These are phyloP conservation scores for Synergus umbraculus DNA, from an alignment of 2,888 invertebrate species.

Conservation along the genomic window DNA sequence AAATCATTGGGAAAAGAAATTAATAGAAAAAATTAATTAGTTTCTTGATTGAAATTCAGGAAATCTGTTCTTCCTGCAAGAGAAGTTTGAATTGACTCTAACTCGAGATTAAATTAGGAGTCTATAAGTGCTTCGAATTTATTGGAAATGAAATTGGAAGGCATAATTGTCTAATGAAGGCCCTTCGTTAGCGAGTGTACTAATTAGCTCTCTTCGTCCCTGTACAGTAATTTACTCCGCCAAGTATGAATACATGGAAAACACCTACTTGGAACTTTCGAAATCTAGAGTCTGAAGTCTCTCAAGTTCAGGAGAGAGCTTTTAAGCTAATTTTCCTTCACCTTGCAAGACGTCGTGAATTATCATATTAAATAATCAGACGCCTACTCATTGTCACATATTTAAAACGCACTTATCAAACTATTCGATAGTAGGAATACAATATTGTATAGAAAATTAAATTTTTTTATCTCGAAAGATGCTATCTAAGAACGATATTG, in stretches of 20 bases:
- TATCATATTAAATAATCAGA: not conserved
- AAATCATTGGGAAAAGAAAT: not conserved
- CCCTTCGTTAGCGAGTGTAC: constrained; percentile 21
- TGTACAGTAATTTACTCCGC: not conserved
- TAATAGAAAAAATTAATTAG: not conserved
- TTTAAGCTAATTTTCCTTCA: constrained; percentile 8
- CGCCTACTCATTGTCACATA: not conserved
- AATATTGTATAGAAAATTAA: not conserved
- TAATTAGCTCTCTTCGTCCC: constrained; percentile 27
- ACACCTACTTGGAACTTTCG: constrained; percentile 29
- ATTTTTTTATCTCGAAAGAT: not conserved
- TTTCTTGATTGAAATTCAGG: not conserved
- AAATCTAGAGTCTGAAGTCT: not conserved
- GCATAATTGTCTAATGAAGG: constrained; percentile 38
- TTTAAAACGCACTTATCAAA: constrained; percentile 8
- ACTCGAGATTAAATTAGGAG: constrained; percentile 25
- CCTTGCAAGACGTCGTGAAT: not conserved
- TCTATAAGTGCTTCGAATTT: constrained; percentile 22
- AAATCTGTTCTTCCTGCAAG: not conserved
- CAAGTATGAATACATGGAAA: constrained; percentile 26
- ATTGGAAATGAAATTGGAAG: constrained; percentile 32
- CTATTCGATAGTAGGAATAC: not conserved
- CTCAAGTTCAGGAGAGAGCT: not conserved
- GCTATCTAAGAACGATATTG: not conserved
- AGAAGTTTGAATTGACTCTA: constrained; percentile 23